A percentile compares a stretch with the other conserved stretches of the same genome.
These are phyloP conservation scores for Melangyna quadrimaculata DNA, from an alignment of 2,888 invertebrate genomes.

Conservation along the genomic window DNA sequence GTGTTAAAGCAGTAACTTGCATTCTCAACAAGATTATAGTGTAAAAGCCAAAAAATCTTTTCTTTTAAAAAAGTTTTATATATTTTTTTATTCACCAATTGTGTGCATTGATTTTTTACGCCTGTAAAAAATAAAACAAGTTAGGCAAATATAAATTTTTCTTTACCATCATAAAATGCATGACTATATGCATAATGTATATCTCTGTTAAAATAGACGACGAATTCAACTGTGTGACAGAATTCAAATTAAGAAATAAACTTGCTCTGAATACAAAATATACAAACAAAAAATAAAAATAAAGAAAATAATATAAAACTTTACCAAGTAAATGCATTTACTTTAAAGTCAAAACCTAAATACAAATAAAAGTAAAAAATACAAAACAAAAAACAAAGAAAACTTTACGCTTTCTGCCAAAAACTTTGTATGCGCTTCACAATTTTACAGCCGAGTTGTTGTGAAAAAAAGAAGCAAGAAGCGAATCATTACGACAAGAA, in stretches of 20 bases:
- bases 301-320: conserved; percentile 11
- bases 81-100: not conserved
- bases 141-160: not conserved
- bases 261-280: conserved; percentile 28
- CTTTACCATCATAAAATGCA: not conserved
- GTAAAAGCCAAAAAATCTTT: conserved; percentile 1
- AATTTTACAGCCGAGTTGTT: conserved; percentile 52
- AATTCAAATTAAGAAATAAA: conserved; percentile 47
- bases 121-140: not conserved
- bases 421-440: conserved; percentile 47
- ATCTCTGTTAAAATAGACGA: conserved; percentile 11
- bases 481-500: conserved; percentile 66
- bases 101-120: not conserved
- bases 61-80: not conserved
- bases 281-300: conserved; percentile 5
- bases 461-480: conserved; percentile 61
- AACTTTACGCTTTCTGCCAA: conserved; percentile 54
- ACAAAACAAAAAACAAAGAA: conserved; percentile 38
- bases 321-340: conserved; percentile 53
- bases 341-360: conserved; percentile 43
- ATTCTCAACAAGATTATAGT: conserved; percentile 16
- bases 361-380: not conserved
- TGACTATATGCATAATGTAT: not conserved
- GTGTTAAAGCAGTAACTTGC: conserved; percentile 12
- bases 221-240: conserved; percentile 38